Evolutionary conservation across 1,140 invertebrate species (phyloP).

Genomic region (Drosophila erecta): DNA sequence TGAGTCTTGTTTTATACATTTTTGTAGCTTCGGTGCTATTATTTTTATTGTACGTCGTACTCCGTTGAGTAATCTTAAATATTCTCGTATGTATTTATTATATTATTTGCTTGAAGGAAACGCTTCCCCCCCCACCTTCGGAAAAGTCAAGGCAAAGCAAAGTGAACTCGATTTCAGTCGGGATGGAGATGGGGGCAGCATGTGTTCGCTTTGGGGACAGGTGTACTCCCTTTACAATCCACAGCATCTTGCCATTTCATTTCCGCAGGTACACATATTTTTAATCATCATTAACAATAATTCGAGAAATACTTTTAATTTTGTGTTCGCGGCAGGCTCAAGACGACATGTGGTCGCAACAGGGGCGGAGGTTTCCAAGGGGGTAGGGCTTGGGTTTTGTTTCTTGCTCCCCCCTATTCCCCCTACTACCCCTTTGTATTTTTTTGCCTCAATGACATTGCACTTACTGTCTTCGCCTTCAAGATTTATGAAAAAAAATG

Average conservation of each 20-base stretch:
- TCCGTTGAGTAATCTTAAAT: background rate
- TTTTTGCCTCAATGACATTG: constrained; percentile 76
- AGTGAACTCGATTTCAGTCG: constrained; percentile 5
- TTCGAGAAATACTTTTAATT: constrained; percentile 84
- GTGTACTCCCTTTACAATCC: constrained; percentile 4
- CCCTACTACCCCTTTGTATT: constrained; percentile 38
- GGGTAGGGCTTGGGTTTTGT: constrained; percentile 17
- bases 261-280: constrained; percentile 76
- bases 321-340: constrained; percentile 53
- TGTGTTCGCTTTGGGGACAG: constrained; percentile 18
- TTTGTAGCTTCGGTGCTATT: no score
- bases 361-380: constrained; percentile 21
- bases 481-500: constrained; percentile 80
- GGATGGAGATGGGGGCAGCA: background rate
- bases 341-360: constrained; percentile 40
- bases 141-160: background rate
- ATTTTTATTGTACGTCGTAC: no score
- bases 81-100: background rate
- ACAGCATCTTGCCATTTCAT: constrained; percentile 47
- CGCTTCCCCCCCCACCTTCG: background rate
- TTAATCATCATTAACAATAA: constrained; percentile 84
- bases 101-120: background rate
- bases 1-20: no score
- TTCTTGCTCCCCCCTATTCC: constrained; percentile 60
- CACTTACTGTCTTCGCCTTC: constrained; percentile 66